Base-by-base conservation (phyloP, 2,797 vertebrate genomes). In the Dicrostonyx torquatus region DNA sequence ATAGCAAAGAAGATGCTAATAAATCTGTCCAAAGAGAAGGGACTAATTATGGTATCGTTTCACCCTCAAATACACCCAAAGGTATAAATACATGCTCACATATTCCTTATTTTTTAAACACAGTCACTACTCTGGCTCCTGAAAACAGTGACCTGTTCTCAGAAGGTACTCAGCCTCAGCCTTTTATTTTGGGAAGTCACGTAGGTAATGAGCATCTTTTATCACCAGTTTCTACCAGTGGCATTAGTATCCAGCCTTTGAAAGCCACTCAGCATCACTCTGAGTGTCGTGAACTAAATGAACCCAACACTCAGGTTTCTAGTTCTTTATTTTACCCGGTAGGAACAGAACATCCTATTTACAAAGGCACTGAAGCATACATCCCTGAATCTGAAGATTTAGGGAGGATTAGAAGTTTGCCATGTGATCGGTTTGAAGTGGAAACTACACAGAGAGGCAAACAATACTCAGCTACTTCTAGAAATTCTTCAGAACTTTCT, bases 401-500 rank as follows among this genome's bases (percentile, higher is more conserved):
- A 90, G 88, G 31, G 87, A 66, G 18, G 68, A 82, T 62, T 17
- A 2, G 34, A 58, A 72, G n/a, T 91, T 89, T 62, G 58, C 45
- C 85, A 17, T 22, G 0, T 8, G 94, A 95, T 82, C 24, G 4
- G 40, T 66, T 8, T 90, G 68, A 64, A 93, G 45, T 66, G 43
- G 94, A 96, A 94, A 58, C 72, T 93, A 4, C 31, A 37, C 87
- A 87, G 94, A 86, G 95, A 60, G 94, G 34, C 85, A 87, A 87
- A 80, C 96, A 93, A 43, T 6, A 17, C 50, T 50, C 17, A 29
- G 76, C 66, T 88, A 31, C 37, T 77, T 58, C 84, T 96, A 93
- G 94, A 58, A 95, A 80, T 90, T 97, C 90, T 83, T 95, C 94
- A 86, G 68, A 70, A 53, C 75, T 96, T 89, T 85, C 94, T 29